phyloP scores from a whole-genome alignment of 2,113 vertebrate genomes.

The Chaetura pelagica region DNA sequence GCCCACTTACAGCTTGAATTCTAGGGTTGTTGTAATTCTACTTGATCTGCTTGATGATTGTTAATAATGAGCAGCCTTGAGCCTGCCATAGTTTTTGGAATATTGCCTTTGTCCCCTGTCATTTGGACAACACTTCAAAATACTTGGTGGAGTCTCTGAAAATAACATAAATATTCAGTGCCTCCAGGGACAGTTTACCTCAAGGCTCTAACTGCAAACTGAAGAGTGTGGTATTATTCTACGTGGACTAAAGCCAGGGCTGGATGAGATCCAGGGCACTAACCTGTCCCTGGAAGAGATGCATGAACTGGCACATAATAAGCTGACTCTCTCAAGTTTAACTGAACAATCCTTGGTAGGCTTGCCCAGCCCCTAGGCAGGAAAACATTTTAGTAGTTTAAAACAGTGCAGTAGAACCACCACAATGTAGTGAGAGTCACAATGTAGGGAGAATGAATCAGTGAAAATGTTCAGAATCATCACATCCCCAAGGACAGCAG shows the following conservation, averaged over 20 bases:
- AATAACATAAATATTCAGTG: not conserved
- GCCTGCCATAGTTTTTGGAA: not conserved
- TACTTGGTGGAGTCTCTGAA: not conserved
- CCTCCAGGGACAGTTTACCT: not conserved
- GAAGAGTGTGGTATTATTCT: not conserved
- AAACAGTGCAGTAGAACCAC: not conserved
- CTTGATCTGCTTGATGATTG: not conserved
- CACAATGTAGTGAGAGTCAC: not conserved
- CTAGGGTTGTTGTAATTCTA: not conserved
- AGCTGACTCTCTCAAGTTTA: not conserved
- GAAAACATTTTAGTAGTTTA: not conserved
- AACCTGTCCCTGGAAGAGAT: conserved; percentile 21
- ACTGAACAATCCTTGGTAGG: not conserved
- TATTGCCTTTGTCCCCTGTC: not conserved
- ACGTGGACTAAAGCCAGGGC: not conserved
- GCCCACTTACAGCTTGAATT: not conserved
- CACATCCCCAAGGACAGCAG: not conserved
- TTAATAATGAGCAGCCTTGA: not conserved
- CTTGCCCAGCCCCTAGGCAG: not conserved
- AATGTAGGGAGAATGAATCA: not conserved
- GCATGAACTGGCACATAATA: not conserved
- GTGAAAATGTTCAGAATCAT: not conserved
- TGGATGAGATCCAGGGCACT: conserved; percentile 4
- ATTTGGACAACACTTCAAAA: not conserved
- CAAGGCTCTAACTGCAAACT: not conserved